Base-by-base conservation (phyloP, 2,113 vertebrate species). In the Helogale parvula region DNA sequence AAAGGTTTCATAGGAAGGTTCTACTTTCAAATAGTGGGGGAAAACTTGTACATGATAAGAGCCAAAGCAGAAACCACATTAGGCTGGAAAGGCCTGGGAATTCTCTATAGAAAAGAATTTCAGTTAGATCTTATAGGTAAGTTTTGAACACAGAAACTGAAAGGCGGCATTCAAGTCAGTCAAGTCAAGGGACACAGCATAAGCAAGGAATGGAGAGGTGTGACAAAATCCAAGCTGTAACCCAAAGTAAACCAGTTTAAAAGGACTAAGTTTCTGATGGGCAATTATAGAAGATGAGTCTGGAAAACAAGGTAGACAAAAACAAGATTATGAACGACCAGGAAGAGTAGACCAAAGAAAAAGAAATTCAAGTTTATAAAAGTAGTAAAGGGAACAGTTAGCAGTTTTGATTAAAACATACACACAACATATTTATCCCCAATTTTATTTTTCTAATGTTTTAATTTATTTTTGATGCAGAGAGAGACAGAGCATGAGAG, bases 371-470 rank as follows among this genome's bases (percentile, higher is more conserved):
- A 89, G 50, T 57, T 96, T 63, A 93, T 29, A 74, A 81, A 92
- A 95, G 25, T 35, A 15, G 29, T 82, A 84, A 90, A 80, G 13
- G 11, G 21, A 95, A 23, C 35, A 86, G 72, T 50, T 65, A 77
- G 74, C 72, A 90, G 69, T 91, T 88, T 79, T 60, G 72, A 93
- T 38, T 63, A 76, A 92, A 87, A 66, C 33, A 96, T 16, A 87
- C 8, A 72, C 63, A 63, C 17, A 33, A 54, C 16, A 88, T 13
- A 89, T 23, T 52, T 80, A 52, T 2, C 16, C 29, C 57, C 54
- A 92, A 25, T 65, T 91, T 68, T 65, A 93, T 41, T 41, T 6
- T 41, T 41, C 5, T 41, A 41, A 41, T 41, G 41, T 41, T 41
- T 41, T 41, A 41, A 41, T 41, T 41, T 41, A 41, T 41, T 41